Evolutionary conservation across 2,113 vertebrate genomes (phyloP).

Genomic region (Colossoma macropomum): DNA sequence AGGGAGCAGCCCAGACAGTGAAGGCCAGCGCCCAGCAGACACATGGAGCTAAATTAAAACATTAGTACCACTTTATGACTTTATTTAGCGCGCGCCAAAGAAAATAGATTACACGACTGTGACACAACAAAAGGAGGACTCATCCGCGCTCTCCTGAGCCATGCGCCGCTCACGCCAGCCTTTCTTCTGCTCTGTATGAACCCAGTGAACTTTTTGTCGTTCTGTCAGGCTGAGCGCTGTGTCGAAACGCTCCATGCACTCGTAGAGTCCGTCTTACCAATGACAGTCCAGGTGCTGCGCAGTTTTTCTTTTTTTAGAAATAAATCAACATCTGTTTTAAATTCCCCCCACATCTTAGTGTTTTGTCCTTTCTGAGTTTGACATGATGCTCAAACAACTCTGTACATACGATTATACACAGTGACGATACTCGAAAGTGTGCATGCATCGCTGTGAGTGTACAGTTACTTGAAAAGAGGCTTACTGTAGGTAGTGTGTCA

Average conservation of each 20-base stretch:
- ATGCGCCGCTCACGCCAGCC: conserved; percentile 53
- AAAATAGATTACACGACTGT: conserved; percentile 75
- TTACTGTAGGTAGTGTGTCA: no score
- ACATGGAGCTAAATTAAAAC: conserved; percentile 79
- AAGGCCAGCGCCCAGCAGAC: conserved; percentile 68
- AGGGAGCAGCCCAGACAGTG: conserved; percentile 59
- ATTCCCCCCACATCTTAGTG: conserved; percentile 21
- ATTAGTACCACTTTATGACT: conserved; percentile 83
- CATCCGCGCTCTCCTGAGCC: conserved; percentile 65
- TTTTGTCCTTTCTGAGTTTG: not conserved
- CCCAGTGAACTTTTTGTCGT: conserved; percentile 45
- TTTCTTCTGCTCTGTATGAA: conserved; percentile 43
- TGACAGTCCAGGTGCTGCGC: conserved; percentile 18
- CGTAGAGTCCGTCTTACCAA: conserved; percentile 8
- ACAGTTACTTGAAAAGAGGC: not conserved
- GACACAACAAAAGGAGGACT: conserved; percentile 70
- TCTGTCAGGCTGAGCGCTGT: conserved; percentile 19
- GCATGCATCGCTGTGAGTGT: not conserved
- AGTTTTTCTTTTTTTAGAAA: conserved; percentile 3
- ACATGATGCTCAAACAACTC: no score
- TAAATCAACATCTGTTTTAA: conserved; percentile 26
- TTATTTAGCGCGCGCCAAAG: conserved; percentile 78
- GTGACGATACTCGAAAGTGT: not conserved
- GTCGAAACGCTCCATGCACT: conserved; percentile 24
- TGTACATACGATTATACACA: not conserved